A percentile compares a stretch with the other conserved stretches of the same genome.
Evolutionary conservation across 2,888 invertebrate species (phyloP).

Genomic region (Platycheirus albimanus): DNA sequence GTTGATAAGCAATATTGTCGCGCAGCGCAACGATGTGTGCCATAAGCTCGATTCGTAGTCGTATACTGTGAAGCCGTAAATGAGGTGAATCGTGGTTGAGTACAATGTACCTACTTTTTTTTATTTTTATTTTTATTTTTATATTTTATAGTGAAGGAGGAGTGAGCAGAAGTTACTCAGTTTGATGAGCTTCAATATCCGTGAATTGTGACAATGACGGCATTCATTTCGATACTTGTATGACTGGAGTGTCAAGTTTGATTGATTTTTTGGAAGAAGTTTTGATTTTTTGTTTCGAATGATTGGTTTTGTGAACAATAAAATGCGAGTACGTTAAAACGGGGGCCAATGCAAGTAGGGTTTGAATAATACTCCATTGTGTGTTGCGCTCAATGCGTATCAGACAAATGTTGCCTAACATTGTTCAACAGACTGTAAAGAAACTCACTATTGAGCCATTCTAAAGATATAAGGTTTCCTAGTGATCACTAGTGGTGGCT

Average conservation of each 20-base stretch:
- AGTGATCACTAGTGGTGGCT: no score
- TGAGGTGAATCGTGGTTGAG: conserved; percentile 45
- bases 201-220: conserved; percentile 65
- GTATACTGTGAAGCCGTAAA: conserved; percentile 59
- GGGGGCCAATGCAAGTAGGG: no score
- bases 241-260: conserved; percentile 36
- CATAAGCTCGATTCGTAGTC: conserved; percentile 60
- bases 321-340: no score
- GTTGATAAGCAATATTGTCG: conserved; percentile 39
- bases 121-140: background rate
- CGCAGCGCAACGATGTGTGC: conserved; percentile 46
- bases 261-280: conserved; percentile 1
- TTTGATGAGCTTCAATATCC: conserved; percentile 57
- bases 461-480: no score
- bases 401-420: no score
- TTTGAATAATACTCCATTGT: no score
- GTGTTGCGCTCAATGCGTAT: no score
- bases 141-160: background rate
- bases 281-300: background rate
- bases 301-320: background rate
- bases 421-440: no score
- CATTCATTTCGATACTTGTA: conserved; percentile 49
- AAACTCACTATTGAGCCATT: no score
- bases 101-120: conserved; percentile 9
- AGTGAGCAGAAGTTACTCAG: conserved; percentile 42